Evolutionary conservation across 2,113 vertebrate species (phyloP).

Genomic region (Chroicocephalus ridibundus): DNA sequence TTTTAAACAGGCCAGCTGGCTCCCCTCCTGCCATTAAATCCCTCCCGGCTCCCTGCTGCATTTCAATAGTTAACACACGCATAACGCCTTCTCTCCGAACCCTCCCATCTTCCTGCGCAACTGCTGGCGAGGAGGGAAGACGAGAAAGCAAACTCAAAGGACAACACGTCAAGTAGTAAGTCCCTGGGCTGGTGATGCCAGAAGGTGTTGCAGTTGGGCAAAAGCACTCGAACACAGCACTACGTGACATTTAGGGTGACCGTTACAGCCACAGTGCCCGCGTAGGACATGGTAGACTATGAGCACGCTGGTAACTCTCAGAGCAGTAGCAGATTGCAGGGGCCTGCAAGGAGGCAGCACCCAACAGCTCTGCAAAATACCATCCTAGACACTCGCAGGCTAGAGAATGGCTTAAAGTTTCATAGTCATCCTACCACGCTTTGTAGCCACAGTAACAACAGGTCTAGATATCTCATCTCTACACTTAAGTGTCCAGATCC

Average conservation of each 20-base stretch:
- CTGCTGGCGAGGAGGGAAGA: not conserved
- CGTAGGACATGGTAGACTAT: rapidly evolving
- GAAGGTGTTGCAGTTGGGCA: not conserved
- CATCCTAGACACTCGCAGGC: not conserved
- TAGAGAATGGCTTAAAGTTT: not conserved
- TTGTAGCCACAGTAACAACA: not conserved
- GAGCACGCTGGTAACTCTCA: rapidly evolving
- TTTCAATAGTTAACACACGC: not conserved
- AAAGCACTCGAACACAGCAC: not conserved
- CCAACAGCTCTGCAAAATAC: not conserved
- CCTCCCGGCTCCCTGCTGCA: not conserved
- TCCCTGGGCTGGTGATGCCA: not conserved
- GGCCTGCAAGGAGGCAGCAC: not conserved
- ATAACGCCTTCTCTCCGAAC: not conserved
- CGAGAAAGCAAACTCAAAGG: not conserved
- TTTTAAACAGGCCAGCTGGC: not conserved
- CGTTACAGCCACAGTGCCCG: rapidly evolving
- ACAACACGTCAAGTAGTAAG: not conserved
- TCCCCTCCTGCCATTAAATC: not conserved
- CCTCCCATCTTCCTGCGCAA: not conserved
- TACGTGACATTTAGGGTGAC: not conserved
- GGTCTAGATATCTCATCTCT: not conserved
- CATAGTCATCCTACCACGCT: too few species aligned
- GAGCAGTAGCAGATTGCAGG: not conserved
- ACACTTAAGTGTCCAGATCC: not conserved